These are phyloP conservation scores for Drosophila longiperda DNA, from an alignment of 2,888 invertebrate species.

Conservation along the genomic window DNA sequence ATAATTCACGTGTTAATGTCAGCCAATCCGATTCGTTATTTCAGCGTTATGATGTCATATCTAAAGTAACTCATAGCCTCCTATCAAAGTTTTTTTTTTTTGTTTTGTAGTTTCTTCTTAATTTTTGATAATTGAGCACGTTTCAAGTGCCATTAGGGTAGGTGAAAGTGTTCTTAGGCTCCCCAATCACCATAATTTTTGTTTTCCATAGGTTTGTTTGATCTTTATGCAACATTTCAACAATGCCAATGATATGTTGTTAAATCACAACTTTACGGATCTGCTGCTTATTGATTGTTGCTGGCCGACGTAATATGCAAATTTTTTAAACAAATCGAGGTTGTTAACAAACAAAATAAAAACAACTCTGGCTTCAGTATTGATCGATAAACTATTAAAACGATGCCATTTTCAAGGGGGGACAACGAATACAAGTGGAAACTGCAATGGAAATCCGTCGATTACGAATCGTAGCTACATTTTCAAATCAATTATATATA, in stretches of 20 bases:
- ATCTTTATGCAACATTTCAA: constrained; percentile 44
- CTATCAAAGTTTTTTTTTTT: constrained; percentile 1
- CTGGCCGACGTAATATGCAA: constrained; percentile 70
- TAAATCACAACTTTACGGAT: constrained; percentile 31
- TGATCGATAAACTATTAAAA: constrained; percentile 28
- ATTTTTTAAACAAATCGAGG: constrained; percentile 70
- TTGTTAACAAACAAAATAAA: constrained; percentile 37
- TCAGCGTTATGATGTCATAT: constrained; percentile 69
- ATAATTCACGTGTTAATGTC: constrained; percentile 74
- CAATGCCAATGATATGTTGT: constrained; percentile 35
- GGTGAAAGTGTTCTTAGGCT: constrained; percentile 35
- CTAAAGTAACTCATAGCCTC: constrained; percentile 31
- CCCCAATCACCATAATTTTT: neutral
- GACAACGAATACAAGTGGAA: neutral
- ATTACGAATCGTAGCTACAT: neutral
- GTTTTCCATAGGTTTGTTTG: neutral
- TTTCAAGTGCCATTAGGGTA: constrained; percentile 18
- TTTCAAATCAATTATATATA: constrained; percentile 3
- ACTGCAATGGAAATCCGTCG: constrained; percentile 11
- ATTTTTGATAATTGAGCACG: constrained; percentile 42
- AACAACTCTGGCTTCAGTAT: constrained; percentile 41
- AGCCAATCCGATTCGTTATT: constrained; percentile 60
- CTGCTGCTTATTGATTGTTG: constrained; percentile 50
- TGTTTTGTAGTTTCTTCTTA: constrained; percentile 16
- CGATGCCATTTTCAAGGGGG: constrained; percentile 11